Evolutionary conservation across 2,113 vertebrate genomes (phyloP).

Genomic region (Nansenia antarctica): DNA sequence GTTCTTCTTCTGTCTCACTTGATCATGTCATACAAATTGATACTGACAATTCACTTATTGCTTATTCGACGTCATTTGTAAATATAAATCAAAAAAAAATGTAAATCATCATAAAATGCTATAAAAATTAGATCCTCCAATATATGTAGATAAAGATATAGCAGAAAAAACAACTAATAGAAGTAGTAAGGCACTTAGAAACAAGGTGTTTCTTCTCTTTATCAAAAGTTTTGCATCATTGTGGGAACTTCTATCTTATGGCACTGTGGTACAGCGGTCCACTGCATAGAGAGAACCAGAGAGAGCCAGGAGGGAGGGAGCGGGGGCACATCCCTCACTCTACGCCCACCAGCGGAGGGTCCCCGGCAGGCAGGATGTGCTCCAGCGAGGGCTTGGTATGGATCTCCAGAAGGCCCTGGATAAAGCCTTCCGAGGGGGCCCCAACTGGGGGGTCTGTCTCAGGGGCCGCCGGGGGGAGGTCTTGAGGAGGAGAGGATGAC

Average conservation of each 20-base stretch:
- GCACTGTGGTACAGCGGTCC: constrained; percentile 57
- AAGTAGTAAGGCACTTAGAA: constrained; percentile 91
- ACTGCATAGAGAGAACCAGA: constrained; percentile 8
- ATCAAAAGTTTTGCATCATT: constrained; percentile 34
- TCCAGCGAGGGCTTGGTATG: constrained; percentile 73
- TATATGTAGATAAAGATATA: constrained; percentile 81
- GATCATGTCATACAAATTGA: constrained; percentile 62
- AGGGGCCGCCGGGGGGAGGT: constrained; percentile 15
- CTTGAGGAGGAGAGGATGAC: constrained; percentile 15
- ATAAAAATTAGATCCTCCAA: constrained; percentile 70
- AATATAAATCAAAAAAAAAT: constrained; percentile 61
- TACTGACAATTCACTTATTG: constrained; percentile 75
- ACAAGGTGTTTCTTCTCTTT: constrained; percentile 53
- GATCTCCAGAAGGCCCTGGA: constrained; percentile 81
- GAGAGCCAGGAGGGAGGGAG: neutral
- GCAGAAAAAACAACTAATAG: constrained; percentile 69
- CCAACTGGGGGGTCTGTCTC: neutral
- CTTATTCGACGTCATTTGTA: constrained; percentile 65
- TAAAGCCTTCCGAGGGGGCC: constrained; percentile 51
- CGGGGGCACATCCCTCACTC: constrained; percentile 77
- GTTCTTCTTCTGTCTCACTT: constrained; percentile 35
- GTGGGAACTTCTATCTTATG: constrained; percentile 49
- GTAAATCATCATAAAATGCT: constrained; percentile 73
- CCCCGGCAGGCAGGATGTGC: constrained; percentile 73
- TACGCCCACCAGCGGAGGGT: constrained; percentile 78